Evolutionary conservation across 2,888 invertebrate genomes (phyloP), one percentile per base, ranked within the genome.

Genomic region (Callyntrura sp.): DNA sequence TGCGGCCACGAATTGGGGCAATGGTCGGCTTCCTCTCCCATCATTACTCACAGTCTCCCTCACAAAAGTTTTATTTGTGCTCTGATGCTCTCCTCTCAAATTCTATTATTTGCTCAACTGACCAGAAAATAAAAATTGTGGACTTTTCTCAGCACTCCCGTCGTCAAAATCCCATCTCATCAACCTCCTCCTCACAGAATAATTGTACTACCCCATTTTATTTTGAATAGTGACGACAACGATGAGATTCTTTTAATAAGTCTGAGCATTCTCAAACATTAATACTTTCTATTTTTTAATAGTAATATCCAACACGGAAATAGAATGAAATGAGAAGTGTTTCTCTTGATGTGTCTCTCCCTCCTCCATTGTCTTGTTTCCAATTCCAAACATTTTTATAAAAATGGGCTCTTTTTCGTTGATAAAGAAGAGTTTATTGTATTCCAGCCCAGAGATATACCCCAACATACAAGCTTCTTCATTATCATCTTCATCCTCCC

Each of bases 81-180:
- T n/a, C n/a, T n/a, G n/a, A 23, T 51, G 23, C 3, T 76, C 14
- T 51, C 25, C 23, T 43, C 14, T 35, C 60, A 81, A 43, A 14
- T n/a, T n/a, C 43, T 1, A 28, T 48, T 48, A 65, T 83, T 83
- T 68, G 43, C 83, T 78, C 48, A 25, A 73, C 57, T 85, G 85
- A 85, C 85, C 85, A 85, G 73, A 76, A 85, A 85, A 73, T 85
- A 85, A 85, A 85, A 85, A 85, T 73, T 85, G 85, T 73, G 85
- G 73, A 73, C 85, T 60, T 85, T 85, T 70, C 68, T 65, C 83
- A 68, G 48, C 82, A 82, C 11, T 14, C 1, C n/a, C n/a, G n/a
- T 28, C 82, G 68, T 68, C 68, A 68, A 17, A 68, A 68, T 68
- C 68, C 35, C 68, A 68, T 68, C 43, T 14, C 55, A 68, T n/a